Evolutionary conservation across 2,797 vertebrate species (phyloP).

Genomic region (Corythornis leucogaster): DNA sequence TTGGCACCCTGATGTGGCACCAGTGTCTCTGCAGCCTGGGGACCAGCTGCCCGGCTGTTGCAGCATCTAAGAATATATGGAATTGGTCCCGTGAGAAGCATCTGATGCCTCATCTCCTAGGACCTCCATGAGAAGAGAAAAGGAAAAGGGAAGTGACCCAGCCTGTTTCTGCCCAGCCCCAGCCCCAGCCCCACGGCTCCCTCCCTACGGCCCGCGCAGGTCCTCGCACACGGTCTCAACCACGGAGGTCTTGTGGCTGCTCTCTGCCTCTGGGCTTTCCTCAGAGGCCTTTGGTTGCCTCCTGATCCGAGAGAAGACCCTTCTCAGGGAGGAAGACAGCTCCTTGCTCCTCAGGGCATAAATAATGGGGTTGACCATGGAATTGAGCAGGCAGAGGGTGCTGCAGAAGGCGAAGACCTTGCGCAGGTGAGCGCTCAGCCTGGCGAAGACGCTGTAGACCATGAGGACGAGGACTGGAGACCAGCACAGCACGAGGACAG

Average conservation of each 20-base stretch:
- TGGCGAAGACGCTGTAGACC: slow-evolving; percentile 79
- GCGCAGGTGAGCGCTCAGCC: slow-evolving; percentile 73
- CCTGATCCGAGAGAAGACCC: slow-evolving; percentile 22
- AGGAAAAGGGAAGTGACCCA: neutral
- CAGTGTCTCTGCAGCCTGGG: neutral
- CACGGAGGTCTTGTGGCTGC: neutral
- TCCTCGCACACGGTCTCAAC: neutral
- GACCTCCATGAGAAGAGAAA: neutral
- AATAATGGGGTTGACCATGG: slow-evolving; percentile 89
- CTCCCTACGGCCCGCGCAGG: neutral
- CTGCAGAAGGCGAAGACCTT: slow-evolving; percentile 91
- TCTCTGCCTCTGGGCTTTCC: slow-evolving; percentile 59
- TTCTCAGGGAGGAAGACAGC: slow-evolving; percentile 78
- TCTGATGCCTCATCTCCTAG: neutral
- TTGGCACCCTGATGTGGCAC: neutral
- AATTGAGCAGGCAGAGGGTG: slow-evolving; percentile 92
- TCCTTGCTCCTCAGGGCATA: slow-evolving; percentile 90
- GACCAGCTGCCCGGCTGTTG: neutral
- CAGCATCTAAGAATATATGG: neutral
- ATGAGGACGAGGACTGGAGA: slow-evolving; percentile 87
- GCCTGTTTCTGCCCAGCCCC: neutral
- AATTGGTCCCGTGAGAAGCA: neutral
- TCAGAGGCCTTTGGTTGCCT: neutral
- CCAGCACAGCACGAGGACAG: slow-evolving; percentile 89
- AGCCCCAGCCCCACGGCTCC: rapidly evolving